Percentiles rank a stretch among this genome's conserved stretches.
Evolutionary conservation across 2,113 vertebrate species (phyloP).

Genomic region (Tonatia bakeri): DNA sequence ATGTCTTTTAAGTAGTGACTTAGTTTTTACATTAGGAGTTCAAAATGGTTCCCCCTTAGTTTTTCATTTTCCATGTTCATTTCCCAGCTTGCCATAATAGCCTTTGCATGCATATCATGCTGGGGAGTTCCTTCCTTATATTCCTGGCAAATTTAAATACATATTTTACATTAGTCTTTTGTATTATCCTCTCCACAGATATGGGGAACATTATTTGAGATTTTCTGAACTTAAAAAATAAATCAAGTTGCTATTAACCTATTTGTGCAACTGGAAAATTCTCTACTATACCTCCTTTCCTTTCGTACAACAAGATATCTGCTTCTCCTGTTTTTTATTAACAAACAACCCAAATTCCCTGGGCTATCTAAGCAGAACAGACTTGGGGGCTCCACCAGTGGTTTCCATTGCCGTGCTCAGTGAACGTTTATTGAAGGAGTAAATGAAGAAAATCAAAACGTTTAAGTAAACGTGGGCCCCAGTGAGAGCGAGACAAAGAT

Average conservation of each 20-base stretch:
- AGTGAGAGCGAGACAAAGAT: conserved; percentile 1
- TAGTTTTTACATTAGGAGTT: background rate
- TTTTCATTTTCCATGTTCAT: background rate
- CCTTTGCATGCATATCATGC: background rate
- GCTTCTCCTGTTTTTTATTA: background rate
- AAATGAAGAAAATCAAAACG: conserved; percentile 40
- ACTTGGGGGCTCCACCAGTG: background rate
- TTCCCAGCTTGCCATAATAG: background rate
- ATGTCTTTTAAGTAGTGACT: background rate
- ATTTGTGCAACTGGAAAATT: background rate
- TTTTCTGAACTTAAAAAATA: conserved; percentile 40
- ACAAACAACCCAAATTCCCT: background rate
- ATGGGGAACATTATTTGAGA: background rate
- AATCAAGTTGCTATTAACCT: background rate
- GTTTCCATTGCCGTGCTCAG: background rate
- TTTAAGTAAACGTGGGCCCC: background rate
- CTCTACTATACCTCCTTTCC: background rate
- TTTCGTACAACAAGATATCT: background rate
- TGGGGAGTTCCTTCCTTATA: background rate
- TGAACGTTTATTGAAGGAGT: conserved; percentile 11
- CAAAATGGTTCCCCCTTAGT: background rate
- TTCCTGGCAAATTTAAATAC: conserved; percentile 12
- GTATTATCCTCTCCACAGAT: background rate
- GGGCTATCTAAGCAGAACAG: background rate
- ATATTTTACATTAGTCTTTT: background rate